Evolutionary conservation across 2,888 invertebrate species (phyloP), one percentile per base, ranked within the genome.

Genomic region (Adineta ricciae): DNA sequence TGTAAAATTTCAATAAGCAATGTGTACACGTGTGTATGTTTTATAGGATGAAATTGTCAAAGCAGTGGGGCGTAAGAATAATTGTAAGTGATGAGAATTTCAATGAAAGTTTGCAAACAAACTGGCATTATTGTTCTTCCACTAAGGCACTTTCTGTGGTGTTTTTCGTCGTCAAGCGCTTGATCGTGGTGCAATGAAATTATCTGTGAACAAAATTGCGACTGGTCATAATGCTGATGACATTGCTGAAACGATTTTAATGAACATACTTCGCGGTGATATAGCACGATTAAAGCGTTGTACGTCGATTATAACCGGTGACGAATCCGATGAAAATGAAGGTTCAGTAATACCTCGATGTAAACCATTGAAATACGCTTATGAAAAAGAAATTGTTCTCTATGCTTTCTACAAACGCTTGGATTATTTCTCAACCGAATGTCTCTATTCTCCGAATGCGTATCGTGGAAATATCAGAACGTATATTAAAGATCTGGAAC

Each of bases 341-440:
- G n/a, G 1, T 11, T 38, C 38, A 11, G 93, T 94, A 19, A 94
- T 97, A 88, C 95, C 96, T 1, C 92, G 97, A 88, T 96, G 96
- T 32, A 98, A 98, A 89, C 97, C 97, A 0, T 93, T 98, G 64
- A 98, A 98, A 90, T 98, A 97, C 90, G 94, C 96, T 0, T 99
- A 97, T 90, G 99, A 99, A 90, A 98, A 98, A 89, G 99, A 99
- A 92, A 99, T 99, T 89, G 99, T 98, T 0, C 96, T 97, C 96
- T 97, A 99, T 91, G 98, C 99, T 0, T 95, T 98, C 90, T 97
- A 95, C 90, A 95, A 96, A 90, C 95, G 95, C 89, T 91, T 99
- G 49, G 94, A 97, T 16, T 99, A 99, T 90, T 99, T 99, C 91
- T 97, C 97, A 3, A 99, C 99, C 0, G 99, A 99, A 91, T 99